Base-by-base conservation (phyloP, 2,113 vertebrate genomes). In the Oryzias woworae region DNA sequence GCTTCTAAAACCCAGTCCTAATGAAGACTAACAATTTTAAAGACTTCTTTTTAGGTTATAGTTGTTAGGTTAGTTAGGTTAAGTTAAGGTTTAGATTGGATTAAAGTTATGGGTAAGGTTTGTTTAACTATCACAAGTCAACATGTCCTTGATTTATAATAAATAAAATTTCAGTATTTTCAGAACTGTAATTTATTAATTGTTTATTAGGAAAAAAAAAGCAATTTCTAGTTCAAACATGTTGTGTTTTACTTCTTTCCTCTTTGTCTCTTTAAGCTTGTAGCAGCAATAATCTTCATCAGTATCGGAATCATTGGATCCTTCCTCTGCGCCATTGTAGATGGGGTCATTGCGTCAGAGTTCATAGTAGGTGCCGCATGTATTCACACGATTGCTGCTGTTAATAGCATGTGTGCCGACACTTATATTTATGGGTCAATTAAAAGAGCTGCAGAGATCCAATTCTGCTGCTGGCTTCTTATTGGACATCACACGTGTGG, bases 281-380 rank as follows among this genome's bases (percentile, higher is more conserved):
- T 95, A 62, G 94, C 96, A 1, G 92, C 97, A 45, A 95, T 98
- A 0, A 94, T 98, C 66, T 97, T 98, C 81, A 91, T 98, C 92
- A 96, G 95, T 74, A 93, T 98, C 10, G 97, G 97, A 0, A 92
- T 95, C 52, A 93, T 94, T 17, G 91, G 94, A 0, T 93, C 96
- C 0, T 97, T 98, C 89, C 94, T 95, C 85, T 96, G 96, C 52
- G 94, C 96, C 66, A 88, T 96, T 3, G 91, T 97, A 56, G 96
- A 98, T 0, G 94, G 95, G 16, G 93, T 98, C 75, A 95, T 98
- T 4, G 95, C 95, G 0, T 94, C 95, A 1, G 90, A 92, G 44
- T 94, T 95, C 73, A 95, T 98, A 10, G 97, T 98, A 86, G 94
- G 96, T 95, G 80, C 46, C 5, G 43, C 3, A n/a, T 28, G 1